Evolutionary conservation across 2,113 vertebrate species (phyloP).

Genomic region (Colossoma macropomum): DNA sequence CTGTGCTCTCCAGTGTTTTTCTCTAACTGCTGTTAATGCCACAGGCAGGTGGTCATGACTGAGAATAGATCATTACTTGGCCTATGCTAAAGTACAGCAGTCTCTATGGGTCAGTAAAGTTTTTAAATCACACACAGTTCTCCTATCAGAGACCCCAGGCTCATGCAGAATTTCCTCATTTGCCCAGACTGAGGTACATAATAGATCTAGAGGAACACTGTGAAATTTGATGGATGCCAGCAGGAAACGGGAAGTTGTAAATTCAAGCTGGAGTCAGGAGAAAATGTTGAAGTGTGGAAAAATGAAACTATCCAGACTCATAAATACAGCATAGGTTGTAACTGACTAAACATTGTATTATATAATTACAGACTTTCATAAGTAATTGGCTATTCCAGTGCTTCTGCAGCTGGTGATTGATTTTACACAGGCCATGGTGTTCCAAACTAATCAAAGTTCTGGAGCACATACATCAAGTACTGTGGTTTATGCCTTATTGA

Average conservation of each 20-base stretch:
- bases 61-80: constrained; percentile 39
- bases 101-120: constrained; percentile 22
- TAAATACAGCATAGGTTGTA: constrained; percentile 30
- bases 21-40: constrained; percentile 34
- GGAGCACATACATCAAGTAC: neutral
- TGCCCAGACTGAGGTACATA: constrained; percentile 15
- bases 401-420: constrained; percentile 9
- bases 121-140: constrained; percentile 25
- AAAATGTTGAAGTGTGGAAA: constrained; percentile 20
- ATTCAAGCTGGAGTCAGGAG: constrained; percentile 24
- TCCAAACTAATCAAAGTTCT: neutral
- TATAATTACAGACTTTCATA: constrained; percentile 21
- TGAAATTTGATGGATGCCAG: constrained; percentile 44
- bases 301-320: constrained; percentile 47
- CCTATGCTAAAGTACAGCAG: neutral
- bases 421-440: neutral
- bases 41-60: constrained; percentile 30
- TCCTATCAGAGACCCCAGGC: constrained; percentile 1
- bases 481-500: neutral
- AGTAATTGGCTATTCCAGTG: neutral
- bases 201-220: constrained; percentile 35
- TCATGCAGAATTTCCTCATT: neutral
- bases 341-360: constrained; percentile 3
- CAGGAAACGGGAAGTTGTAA: constrained; percentile 47
- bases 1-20: constrained; percentile 46